phyloP scores from a whole-genome alignment of 2,113 vertebrate genomes.

The Callocephalon fimbriatum region DNA sequence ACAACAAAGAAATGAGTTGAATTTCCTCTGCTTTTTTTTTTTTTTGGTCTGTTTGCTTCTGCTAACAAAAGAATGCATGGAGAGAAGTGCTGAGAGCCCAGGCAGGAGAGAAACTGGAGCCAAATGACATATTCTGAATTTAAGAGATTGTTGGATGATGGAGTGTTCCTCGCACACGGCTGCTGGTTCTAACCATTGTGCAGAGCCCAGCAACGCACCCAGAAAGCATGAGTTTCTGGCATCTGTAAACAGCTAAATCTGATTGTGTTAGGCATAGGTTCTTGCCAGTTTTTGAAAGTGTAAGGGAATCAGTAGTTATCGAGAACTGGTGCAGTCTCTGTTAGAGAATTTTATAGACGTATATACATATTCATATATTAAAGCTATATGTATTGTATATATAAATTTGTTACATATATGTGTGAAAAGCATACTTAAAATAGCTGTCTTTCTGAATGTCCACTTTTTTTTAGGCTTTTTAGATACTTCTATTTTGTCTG shows the following conservation, averaged over 20 bases:
- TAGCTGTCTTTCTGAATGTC: background rate
- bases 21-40: background rate
- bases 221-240: background rate
- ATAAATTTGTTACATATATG: background rate
- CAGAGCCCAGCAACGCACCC: background rate
- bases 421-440: background rate
- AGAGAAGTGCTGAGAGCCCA: background rate
- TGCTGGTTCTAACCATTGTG: background rate
- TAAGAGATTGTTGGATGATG: background rate
- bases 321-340: background rate
- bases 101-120: background rate
- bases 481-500: background rate
- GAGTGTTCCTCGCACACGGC: background rate
- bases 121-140: background rate
- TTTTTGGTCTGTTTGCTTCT: background rate
- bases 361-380: background rate
- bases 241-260: background rate
- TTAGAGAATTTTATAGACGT: background rate
- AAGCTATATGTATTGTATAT: background rate
- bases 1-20: background rate
- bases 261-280: background rate
- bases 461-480: background rate
- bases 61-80: background rate
- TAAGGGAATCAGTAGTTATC: background rate
- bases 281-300: background rate